Conservation (phyloP, 2,888 invertebrate species). For the Euphydryas editha region DNA sequence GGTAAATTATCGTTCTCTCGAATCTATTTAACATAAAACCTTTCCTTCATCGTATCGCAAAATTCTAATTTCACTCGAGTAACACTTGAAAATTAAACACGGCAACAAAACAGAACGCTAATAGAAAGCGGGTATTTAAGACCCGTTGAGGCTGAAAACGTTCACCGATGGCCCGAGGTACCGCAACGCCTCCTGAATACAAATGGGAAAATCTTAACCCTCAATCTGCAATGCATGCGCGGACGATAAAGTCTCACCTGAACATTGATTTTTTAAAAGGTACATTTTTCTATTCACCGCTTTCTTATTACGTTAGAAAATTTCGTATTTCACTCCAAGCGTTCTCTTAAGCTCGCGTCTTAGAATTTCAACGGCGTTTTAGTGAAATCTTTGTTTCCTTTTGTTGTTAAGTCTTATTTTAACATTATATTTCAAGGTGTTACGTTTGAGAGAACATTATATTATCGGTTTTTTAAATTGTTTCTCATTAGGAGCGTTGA, state of each 20-base stretch:
- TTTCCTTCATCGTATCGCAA: background rate
- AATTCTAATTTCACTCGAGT: slow-evolving; percentile 19
- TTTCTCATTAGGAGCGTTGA: background rate
- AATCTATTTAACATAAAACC: background rate
- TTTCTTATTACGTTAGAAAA: slow-evolving; percentile 38
- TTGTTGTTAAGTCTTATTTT: slow-evolving; percentile 21
- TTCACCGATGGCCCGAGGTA: slow-evolving; percentile 50
- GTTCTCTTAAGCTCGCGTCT: slow-evolving; percentile 30
- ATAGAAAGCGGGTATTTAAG: slow-evolving; percentile 67
- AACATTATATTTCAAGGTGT: slow-evolving; percentile 26
- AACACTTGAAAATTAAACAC: slow-evolving; percentile 42
- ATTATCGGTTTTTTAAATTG: background rate
- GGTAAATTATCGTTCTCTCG: no score
- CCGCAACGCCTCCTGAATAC: slow-evolving; percentile 61
- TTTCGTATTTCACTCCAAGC: slow-evolving; percentile 33
- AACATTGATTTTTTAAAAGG: slow-evolving; percentile 65
- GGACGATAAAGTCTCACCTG: slow-evolving; percentile 61
- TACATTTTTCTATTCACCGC: slow-evolving; percentile 45
- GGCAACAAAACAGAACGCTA: slow-evolving; percentile 51
- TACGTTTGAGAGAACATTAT: slow-evolving; percentile 4
- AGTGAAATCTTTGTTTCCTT: slow-evolving; percentile 23
- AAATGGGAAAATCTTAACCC: slow-evolving; percentile 73
- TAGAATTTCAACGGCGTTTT: slow-evolving; percentile 30
- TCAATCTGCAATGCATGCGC: slow-evolving; percentile 68
- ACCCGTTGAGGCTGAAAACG: slow-evolving; percentile 58